These are phyloP conservation scores for Lasioglossum morio DNA, from an alignment of 2,888 invertebrate species.

Conservation along the genomic window DNA sequence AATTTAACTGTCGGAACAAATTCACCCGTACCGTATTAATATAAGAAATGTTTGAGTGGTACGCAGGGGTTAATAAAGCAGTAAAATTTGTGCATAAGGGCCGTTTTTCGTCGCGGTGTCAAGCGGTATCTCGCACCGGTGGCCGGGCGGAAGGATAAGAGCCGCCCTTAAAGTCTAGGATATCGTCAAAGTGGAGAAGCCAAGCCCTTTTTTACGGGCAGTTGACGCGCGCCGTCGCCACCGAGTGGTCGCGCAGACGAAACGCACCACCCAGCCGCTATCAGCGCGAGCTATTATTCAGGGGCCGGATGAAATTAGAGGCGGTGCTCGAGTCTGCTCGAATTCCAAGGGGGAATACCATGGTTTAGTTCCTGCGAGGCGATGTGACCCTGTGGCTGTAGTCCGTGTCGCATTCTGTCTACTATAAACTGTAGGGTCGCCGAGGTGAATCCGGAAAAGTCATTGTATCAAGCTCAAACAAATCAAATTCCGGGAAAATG, in stretches of 20 bases:
- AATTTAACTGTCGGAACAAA: not conserved
- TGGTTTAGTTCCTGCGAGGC: slow-evolving; percentile 16
- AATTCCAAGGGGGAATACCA: slow-evolving; percentile 62
- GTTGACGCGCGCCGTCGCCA: not conserved
- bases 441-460: not conserved
- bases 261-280: not conserved
- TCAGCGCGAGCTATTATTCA: slow-evolving; percentile 47
- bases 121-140: not conserved
- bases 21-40: not conserved
- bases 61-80: not conserved
- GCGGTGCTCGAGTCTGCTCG: slow-evolving; percentile 34
- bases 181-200: not conserved
- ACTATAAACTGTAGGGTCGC: not conserved
- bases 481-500: not conserved
- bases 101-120: not conserved
- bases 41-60: not conserved
- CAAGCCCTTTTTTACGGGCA: slow-evolving; percentile 12
- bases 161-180: not conserved
- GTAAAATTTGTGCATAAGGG: not conserved
- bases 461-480: not conserved
- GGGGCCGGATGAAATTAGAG: slow-evolving; percentile 59
- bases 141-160: not conserved
- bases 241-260: not conserved
- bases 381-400: slow-evolving; percentile 6
- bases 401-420: slow-evolving; percentile 5